phyloP scores from a whole-genome alignment of 2,797 vertebrate species.

The Peromyscus nudipes region DNA sequence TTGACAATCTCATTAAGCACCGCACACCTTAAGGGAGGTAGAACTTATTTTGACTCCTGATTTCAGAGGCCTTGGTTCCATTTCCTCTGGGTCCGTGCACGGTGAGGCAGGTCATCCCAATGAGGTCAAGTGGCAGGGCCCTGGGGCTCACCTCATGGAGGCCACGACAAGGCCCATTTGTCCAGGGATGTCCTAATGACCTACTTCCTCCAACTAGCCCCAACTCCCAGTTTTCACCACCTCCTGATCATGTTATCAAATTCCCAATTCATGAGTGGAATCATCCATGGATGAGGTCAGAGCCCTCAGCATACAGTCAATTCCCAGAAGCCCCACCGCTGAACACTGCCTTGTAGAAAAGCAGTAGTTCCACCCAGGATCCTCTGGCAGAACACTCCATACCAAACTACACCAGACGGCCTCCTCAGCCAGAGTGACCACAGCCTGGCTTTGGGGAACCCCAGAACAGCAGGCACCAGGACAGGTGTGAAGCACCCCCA shows the following conservation, averaged over 20 bases:
- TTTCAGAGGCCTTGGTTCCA: not conserved
- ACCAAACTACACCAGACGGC: not conserved
- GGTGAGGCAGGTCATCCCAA: not conserved
- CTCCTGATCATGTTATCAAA: not conserved
- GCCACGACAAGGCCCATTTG: not conserved
- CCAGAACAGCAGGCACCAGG: too few relatives aligned
- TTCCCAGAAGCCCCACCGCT: not conserved
- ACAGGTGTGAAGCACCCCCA: not conserved
- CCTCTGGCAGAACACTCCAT: not conserved
- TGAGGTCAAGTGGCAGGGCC: too few relatives aligned
- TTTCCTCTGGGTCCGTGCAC: not conserved
- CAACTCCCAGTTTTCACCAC: not conserved
- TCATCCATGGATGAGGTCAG: not conserved
- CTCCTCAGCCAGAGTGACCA: not conserved
- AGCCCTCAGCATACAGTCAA: not conserved
- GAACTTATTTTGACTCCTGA: not conserved
- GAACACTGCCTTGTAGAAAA: not conserved
- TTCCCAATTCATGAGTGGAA: too few relatives aligned
- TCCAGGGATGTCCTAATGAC: not conserved
- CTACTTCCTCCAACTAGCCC: not conserved
- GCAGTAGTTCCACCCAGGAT: not conserved
- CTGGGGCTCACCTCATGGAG: not conserved
- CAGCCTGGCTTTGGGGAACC: not conserved
- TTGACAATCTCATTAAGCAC: not conserved
- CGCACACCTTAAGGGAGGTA: not conserved